Evolutionary conservation across 2,113 vertebrate species (phyloP).

Genomic region (Athene noctua): DNA sequence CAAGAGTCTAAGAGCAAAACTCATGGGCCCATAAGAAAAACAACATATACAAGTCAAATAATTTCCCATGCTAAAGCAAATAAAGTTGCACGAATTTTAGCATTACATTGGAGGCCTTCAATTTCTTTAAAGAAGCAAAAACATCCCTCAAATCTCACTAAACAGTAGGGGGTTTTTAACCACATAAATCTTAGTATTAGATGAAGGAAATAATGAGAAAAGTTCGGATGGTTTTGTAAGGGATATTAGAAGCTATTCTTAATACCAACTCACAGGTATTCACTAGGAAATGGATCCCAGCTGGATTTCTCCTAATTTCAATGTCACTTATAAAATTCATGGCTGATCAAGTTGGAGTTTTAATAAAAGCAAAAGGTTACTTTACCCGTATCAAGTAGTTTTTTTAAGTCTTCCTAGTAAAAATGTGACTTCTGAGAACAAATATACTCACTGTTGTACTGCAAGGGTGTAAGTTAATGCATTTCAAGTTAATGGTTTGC

Average conservation of each 20-base stretch:
- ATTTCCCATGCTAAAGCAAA: neutral
- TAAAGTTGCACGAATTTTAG: neutral
- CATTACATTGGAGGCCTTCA: neutral
- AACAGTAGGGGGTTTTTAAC: neutral
- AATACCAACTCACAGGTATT: neutral
- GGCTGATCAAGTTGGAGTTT: neutral
- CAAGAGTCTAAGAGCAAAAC: neutral
- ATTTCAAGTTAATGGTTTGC: conserved; percentile 47
- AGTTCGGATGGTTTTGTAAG: neutral
- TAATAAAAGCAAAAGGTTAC: neutral
- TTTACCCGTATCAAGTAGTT: neutral
- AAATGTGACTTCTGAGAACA: neutral
- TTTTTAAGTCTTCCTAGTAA: neutral
- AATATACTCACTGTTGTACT: neutral
- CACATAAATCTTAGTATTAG: neutral
- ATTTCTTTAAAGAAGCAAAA: neutral
- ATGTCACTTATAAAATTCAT: neutral
- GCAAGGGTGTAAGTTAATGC: neutral
- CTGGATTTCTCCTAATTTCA: neutral
- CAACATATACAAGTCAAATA: neutral
- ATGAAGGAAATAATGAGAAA: neutral
- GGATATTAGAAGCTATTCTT: neutral
- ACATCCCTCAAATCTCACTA: neutral
- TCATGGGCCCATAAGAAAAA: neutral
- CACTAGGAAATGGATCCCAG: neutral